phyloP scores from a whole-genome alignment of 2,113 vertebrate genomes.

The Lamprotornis superbus region DNA sequence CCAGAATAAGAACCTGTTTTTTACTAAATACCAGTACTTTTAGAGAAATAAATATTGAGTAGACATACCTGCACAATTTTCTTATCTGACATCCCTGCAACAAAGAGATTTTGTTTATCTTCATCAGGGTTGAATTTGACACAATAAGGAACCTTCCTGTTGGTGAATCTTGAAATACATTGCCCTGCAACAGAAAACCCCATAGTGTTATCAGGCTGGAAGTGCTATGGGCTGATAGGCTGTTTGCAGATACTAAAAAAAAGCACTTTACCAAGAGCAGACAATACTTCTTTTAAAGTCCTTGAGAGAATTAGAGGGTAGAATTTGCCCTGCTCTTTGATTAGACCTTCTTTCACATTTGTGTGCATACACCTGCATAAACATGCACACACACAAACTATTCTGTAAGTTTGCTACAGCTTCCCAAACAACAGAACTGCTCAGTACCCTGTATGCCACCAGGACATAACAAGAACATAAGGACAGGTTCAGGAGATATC shows the following conservation, averaged over 20 bases:
- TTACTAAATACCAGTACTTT: neutral
- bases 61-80: conserved; percentile 94
- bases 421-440: neutral
- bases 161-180: conserved; percentile 94
- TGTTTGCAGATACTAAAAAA: neutral
- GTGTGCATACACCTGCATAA: neutral
- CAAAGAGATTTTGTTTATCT: conserved; percentile 96
- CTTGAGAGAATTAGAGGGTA: neutral
- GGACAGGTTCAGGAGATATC: neutral
- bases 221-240: neutral
- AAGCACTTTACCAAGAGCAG: neutral
- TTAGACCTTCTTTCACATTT: neutral
- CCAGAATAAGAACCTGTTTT: neutral
- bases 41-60: neutral
- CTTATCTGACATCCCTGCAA: conserved; percentile 98
- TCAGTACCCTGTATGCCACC: neutral
- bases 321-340: neutral
- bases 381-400: neutral
- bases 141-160: conserved; percentile 96
- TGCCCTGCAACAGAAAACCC: conserved; percentile 79
- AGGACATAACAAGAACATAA: neutral
- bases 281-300: neutral
- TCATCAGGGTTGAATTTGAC: conserved; percentile 99
- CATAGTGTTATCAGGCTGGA: neutral
- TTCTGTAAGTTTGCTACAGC: neutral